phyloP scores from a whole-genome alignment of 2,113 vertebrate species.

The Bubo scandiacus region DNA sequence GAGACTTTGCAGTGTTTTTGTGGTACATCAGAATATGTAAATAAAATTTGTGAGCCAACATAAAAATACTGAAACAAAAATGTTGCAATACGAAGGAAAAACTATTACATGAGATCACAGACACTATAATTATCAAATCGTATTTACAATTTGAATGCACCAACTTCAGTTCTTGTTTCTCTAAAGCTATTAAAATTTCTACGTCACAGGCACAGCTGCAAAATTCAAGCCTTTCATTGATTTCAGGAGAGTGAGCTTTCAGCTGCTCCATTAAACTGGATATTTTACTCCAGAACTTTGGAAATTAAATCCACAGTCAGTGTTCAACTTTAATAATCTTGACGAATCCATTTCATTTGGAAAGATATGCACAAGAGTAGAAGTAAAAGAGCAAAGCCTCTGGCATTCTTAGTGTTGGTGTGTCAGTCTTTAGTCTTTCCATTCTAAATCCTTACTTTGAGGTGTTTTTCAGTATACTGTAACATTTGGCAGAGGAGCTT shows the following conservation, averaged over 20 bases:
- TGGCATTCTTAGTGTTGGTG: not conserved
- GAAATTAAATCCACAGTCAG: not conserved
- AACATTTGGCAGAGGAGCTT: not conserved
- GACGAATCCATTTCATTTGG: not conserved
- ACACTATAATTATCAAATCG: not conserved
- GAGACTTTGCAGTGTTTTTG: not conserved
- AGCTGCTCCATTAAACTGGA: not conserved
- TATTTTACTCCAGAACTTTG: not conserved
- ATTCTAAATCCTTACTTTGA: not conserved
- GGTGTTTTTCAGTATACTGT: not conserved
- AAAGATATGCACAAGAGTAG: not conserved
- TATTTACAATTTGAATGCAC: constrained; percentile 29
- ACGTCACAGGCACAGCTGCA: constrained; percentile 25
- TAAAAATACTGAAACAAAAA: constrained; percentile 26
- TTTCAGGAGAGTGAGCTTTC: not conserved
- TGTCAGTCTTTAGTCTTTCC: constrained; percentile 20
- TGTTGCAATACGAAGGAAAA: not conserved
- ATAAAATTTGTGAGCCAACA: constrained; percentile 11
- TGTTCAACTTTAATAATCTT: not conserved
- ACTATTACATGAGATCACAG: constrained; percentile 37
- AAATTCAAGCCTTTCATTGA: not conserved
- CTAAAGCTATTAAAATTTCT: constrained; percentile 1
- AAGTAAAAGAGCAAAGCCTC: not conserved
- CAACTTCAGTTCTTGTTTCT: constrained; percentile 23
- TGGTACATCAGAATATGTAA: not conserved